Evolutionary conservation across 2,797 vertebrate genomes (phyloP), one percentile per base, ranked within the genome.

Genomic region (Gambusia yucatana): DNA sequence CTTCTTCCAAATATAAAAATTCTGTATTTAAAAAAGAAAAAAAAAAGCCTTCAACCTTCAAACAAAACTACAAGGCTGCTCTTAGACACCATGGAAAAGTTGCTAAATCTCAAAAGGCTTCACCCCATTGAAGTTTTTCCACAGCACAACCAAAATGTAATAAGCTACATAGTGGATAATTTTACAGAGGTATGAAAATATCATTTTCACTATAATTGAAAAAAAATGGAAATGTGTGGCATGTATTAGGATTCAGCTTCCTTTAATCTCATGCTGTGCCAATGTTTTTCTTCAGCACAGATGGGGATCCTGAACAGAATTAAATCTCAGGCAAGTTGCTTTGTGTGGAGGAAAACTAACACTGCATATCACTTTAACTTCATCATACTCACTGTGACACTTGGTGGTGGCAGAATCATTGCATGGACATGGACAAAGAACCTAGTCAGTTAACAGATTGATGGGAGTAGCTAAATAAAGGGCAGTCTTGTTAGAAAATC

Each of bases 1-100:
- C 4, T 61, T 61, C 16, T 63, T 63, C 33, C 14, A 63, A 33
- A 33, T 44, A n/a, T 85, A 91, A 88, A 89, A 90, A 92, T 91
- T 90, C 78, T 6, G 57, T 77, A 73, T 87, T 39, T 44, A 44
- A 3, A 44, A 44, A 44, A 44, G n/a, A 11, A 44, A 91, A 91
- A 82, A 36, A 6, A 65, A 76, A 80, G 46, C 36, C 16, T 86
- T 36, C 84, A 80, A 91, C 87, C 88, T 86, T 86, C 80, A 77
- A 79, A 85, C 6, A 48, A 57, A 57, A n/a, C 75, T 17, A 46
- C 6, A 72, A 59, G 41, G 43, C 17, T 25, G 20, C 17, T 67
- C 17, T 67, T 36, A 67, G 20, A 67, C 36, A 13, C 8, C 0
- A 13, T 6, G 33, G 5, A 36, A 61, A 69, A 69, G 39, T 43